Base-by-base conservation (phyloP, 2,888 invertebrate genomes). In the Gari tellinella region DNA sequence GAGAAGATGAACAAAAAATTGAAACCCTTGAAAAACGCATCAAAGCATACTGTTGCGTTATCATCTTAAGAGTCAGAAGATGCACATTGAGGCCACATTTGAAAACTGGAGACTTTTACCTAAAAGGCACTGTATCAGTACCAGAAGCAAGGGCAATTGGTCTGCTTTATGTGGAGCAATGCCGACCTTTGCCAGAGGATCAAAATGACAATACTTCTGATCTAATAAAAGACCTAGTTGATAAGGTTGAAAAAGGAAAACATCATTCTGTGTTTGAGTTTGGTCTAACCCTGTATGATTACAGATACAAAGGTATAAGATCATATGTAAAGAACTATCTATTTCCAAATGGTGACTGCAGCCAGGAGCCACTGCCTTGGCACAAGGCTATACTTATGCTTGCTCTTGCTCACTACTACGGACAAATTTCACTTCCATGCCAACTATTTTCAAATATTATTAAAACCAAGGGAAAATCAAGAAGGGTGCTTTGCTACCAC, bases 1-100 rank as follows among this genome's bases (percentile, higher is more conserved):
- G 85, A 0, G 85, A 80, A 45, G 83, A 83, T 12, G 82, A 85
- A 61, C 63, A 69, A 8, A 51, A 72, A 12, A 64, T 84, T 0
- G 60, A 72, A 2, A 52, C 70, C 19, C 41, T 85, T 25, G 10
- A 26, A 2, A 74, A 38, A 17, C 31, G 52, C 23, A 25, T 76
- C 10, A 31, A 31, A 31, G 10, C 4, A 7, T 52, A 40, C 3
- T 46, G 43, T 38, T 62, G 61, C 19, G 26, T 75, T 0, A 57
- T 84, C 1, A 60, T 81, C 10, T 12, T 84, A 0, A 68, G 78
- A 60, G 76, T 81, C 2, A 79, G 70, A 49, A 31, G 84, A 17
- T 68, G 45, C 15, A 38, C 56, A 19, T 31, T 10, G 10, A 10
- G 10, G 31, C 5, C 5, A 31, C 5, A 7, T 10, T 31, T 31